Evolutionary conservation across 2,888 invertebrate species (phyloP), one percentile per base, ranked within the genome.

Genomic region (Callyntrura sp.): DNA sequence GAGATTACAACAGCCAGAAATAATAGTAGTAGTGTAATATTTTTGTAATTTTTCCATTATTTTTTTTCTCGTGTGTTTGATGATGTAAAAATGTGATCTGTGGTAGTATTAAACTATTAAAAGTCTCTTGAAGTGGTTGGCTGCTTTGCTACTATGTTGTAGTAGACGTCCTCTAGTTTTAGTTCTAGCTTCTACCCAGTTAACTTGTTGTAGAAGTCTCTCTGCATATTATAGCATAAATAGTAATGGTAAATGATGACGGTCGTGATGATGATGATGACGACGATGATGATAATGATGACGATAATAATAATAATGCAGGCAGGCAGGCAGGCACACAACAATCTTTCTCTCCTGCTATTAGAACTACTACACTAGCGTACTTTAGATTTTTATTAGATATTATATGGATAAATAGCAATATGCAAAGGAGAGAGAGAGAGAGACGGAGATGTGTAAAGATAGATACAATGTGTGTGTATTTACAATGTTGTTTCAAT

Each of bases 91-190:
- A 70, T 70, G 43, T 70, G 28, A 43, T 70, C 35, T 35, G 68
- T 28, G 11, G 65, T 65, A 28, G 35, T 70, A 70, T 35, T 70
- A 28, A 35, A 70, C 68, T 70, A 70, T 70, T 70, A 70, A 70
- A 70, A 70, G 70, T 70, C 70, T 70, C 17, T 45, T 17, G 9
- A 43, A n/a, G 82, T 65, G 51, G 68, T 51, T 25, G 20, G 78
- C 55, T 25, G 78, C 9, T 76, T 51, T n/a, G n/a, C n/a, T n/a
- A 45, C 51, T 85, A 68, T 60, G 73, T 57, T 28, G 9, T 57
- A 81, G 81, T 70, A 82, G 87, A 79, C 87, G 87, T 87, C 87
- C 87, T 81, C 87, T 95, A 94, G 91, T 91, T 92, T 90, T 90
- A 57, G 87, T 45, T 87, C 92, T 62, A 81, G 76, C 73, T 73